A percentile compares a stretch with the other conserved stretches of the same genome.
phyloP scores from a whole-genome alignment of 2,113 vertebrate genomes.

The Platanista minor region DNA sequence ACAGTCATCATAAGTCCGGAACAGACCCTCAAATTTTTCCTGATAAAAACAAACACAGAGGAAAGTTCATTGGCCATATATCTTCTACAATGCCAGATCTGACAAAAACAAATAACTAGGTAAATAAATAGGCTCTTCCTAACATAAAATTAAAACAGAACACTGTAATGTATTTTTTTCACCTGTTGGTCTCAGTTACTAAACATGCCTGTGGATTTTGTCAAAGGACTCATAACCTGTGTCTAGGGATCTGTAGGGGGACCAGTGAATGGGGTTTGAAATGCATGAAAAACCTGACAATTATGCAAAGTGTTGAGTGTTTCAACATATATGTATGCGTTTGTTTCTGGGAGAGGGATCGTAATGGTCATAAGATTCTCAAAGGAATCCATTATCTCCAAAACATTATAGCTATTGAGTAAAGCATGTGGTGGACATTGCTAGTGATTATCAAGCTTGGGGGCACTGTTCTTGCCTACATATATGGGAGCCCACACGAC shows the following conservation, averaged over 20 bases:
- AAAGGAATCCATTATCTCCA: background rate
- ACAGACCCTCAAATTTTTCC: conserved; percentile 90
- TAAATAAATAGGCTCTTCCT: background rate
- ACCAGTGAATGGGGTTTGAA: background rate
- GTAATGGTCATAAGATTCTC: background rate
- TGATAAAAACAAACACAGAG: conserved; percentile 72
- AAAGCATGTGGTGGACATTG: background rate
- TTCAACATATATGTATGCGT: background rate
- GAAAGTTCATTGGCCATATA: conserved; percentile 30
- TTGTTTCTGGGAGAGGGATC: background rate
- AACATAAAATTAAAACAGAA: background rate
- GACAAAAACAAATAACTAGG: background rate
- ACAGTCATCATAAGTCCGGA: conserved; percentile 87
- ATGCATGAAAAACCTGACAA: background rate
- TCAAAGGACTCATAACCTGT: background rate
- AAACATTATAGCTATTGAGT: background rate
- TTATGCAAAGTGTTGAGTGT: background rate
- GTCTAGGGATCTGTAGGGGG: background rate
- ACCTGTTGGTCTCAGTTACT: background rate
- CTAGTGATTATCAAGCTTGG: background rate
- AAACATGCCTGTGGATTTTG: background rate
- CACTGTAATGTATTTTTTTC: background rate
- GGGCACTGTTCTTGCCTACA: background rate
- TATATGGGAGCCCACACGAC: background rate
- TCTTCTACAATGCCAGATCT: background rate